phyloP scores from a whole-genome alignment of 1,140 invertebrate genomes.

The Dryas iulia region DNA sequence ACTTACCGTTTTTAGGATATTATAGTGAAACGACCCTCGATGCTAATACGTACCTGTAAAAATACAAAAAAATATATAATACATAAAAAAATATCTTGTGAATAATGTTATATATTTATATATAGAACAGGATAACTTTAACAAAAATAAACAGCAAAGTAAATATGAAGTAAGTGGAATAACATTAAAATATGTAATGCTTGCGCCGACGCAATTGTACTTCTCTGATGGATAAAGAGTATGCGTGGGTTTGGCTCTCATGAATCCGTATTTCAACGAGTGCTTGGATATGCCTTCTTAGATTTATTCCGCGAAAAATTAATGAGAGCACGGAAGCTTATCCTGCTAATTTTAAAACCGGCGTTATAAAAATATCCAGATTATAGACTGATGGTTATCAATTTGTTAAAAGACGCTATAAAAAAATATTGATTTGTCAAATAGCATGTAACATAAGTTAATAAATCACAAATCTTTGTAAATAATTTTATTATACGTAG shows the following conservation, averaged over 20 bases:
- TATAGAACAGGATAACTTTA: neutral
- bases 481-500: too few species aligned
- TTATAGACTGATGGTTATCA: too few species aligned
- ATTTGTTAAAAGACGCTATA: too few species aligned
- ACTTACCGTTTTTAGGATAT: constrained; percentile 3
- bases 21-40: neutral
- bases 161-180: constrained; percentile 26
- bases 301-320: neutral
- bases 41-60: constrained; percentile 3
- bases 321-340: neutral
- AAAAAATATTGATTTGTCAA: too few species aligned
- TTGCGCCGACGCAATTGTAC: constrained; percentile 44
- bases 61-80: neutral
- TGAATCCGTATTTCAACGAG: constrained; percentile 21
- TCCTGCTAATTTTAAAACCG: neutral
- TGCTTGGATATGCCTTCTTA: constrained; percentile 21
- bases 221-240: constrained; percentile 37
- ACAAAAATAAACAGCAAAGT: constrained; percentile 2
- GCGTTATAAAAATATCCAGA: neutral
- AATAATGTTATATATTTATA: too few species aligned
- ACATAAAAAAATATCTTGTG: too few species aligned
- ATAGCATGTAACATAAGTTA: too few species aligned
- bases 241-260: constrained; percentile 32
- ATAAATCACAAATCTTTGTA: too few species aligned
- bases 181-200: constrained; percentile 32